Conservation (phyloP, 2,888 invertebrate species). For the Lottia gigantea region DNA sequence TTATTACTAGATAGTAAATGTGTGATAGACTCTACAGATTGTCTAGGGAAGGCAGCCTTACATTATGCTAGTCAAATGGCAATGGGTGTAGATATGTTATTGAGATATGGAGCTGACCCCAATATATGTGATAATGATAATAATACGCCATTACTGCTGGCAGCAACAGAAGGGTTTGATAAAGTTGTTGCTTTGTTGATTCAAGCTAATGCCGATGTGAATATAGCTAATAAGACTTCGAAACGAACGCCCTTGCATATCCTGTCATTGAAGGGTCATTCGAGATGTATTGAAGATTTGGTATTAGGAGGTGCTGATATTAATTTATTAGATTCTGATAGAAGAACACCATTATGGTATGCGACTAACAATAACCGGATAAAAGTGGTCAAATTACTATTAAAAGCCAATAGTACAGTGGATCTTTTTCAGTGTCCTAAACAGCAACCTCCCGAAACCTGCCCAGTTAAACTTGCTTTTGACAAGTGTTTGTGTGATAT, state of each 20-base stretch:
- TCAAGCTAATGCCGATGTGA: conserved; percentile 53
- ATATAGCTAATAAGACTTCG: conserved; percentile 47
- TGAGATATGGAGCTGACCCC: conserved; percentile 57
- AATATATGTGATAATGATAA: conserved; percentile 56
- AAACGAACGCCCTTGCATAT: conserved; percentile 58
- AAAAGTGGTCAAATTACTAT: conserved; percentile 52
- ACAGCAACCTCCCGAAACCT: conserved; percentile 35
- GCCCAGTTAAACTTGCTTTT: conserved; percentile 53
- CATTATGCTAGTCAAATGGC: conserved; percentile 65
- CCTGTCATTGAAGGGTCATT: conserved; percentile 63
- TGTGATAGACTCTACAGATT: conserved; percentile 46
- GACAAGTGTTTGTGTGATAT: conserved; percentile 40
- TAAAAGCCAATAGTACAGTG: conserved; percentile 55
- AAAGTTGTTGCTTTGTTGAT: conserved; percentile 48
- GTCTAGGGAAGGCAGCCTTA: conserved; percentile 71
- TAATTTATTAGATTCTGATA: conserved; percentile 45
- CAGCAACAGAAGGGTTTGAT: conserved; percentile 63
- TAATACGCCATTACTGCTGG: conserved; percentile 58
- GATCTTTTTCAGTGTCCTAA: conserved; percentile 51
- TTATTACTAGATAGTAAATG: conserved; percentile 42
- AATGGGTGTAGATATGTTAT: conserved; percentile 49
- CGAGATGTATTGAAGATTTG: conserved; percentile 50
- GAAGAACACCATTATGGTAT: conserved; percentile 59
- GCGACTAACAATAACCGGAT: conserved; percentile 54
- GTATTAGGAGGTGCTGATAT: conserved; percentile 53